Conservation (phyloP, 2,888 invertebrate species). For the Nephrocerus scutellatus region DNA sequence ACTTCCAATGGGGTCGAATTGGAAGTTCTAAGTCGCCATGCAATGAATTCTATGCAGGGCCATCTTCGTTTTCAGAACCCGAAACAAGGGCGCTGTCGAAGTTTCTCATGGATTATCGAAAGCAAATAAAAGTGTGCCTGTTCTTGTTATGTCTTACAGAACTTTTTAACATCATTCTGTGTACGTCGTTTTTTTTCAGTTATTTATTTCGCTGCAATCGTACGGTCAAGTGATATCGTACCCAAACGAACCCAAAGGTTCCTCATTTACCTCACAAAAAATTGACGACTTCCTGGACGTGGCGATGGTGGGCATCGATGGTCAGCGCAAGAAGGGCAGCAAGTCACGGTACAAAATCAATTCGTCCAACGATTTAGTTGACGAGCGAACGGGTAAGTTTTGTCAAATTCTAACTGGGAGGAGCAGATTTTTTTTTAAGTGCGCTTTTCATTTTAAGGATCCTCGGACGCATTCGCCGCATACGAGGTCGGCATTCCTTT, state of each 20-base stretch:
- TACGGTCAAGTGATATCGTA: constrained; percentile 64
- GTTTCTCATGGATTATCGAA: constrained; percentile 54
- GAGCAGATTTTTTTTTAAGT: too few relatives aligned
- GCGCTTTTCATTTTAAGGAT: constrained; percentile 61
- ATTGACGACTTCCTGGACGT: constrained; percentile 44
- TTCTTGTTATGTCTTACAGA: neutral
- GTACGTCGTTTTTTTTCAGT: constrained; percentile 41
- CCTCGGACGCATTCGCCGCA: constrained; percentile 86
- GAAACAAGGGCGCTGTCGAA: constrained; percentile 64
- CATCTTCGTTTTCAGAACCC: constrained; percentile 67
- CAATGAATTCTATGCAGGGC: constrained; percentile 67
- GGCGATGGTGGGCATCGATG: constrained; percentile 43
- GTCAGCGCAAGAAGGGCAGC: constrained; percentile 39
- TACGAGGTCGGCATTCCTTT: constrained; percentile 74
- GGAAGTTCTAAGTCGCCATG: constrained; percentile 70
- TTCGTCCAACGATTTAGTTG: constrained; percentile 40
- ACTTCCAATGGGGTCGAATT: constrained; percentile 62
- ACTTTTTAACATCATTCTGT: neutral
- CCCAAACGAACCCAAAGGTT: constrained; percentile 48
- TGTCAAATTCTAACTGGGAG: too few relatives aligned
- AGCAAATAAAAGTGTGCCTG: constrained; percentile 54
- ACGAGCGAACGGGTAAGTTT: constrained; percentile 39
- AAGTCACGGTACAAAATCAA: constrained; percentile 45
- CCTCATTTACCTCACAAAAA: constrained; percentile 37
- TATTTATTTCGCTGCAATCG: constrained; percentile 59